Base-by-base conservation (phyloP, 2,797 vertebrate genomes). In the Crenichthys baileyi region DNA sequence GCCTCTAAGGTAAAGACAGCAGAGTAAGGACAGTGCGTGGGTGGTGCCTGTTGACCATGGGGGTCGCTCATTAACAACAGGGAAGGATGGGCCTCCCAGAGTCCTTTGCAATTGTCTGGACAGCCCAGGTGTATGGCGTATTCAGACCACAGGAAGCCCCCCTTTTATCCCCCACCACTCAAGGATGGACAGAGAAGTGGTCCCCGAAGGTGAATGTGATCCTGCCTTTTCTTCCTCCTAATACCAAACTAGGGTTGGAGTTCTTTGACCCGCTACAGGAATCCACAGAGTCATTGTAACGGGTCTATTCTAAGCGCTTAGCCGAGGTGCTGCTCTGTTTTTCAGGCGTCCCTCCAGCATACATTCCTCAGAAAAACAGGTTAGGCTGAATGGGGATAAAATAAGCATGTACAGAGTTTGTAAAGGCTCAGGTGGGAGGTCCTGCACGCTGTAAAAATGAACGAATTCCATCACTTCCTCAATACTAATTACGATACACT, bases 381-480 rank as follows among this genome's bases (percentile, higher is more conserved):
- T 60, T 75, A 39, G 78, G 81, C 70, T 90, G 82, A 93, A 92
- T 89, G 80, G 82, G 86, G 78, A 76, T 72, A 78, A 87, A 86
- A 77, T 84, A 68, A 86, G 81, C 79, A 85, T 73, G 89, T 84
- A 89, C 71, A 65, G 81, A 68, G 36, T 85, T 81, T 89, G 83
- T 87, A 92, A 92, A 92, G 81, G 80, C 88, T 94, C 86, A 93
- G 92, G 90, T 94, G 92, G 94, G 93, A 95, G 94, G 95, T 95
- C 95, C 87, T 60, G 61, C 75, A 78, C 83, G 84, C 87, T 76
- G 71, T 92, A 90, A 91, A 94, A 91, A 90, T 80, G 90, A 85
- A 92, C 91, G 89, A 90, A 95, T 95, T 96, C 93, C 95, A 94
- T 94, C 94, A 95, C 95, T 96, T 95, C 94, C 94, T 94, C 91